These are phyloP conservation scores for Nycticebus coucang DNA, from an alignment of 2,113 vertebrate species.

Conservation along the genomic window DNA sequence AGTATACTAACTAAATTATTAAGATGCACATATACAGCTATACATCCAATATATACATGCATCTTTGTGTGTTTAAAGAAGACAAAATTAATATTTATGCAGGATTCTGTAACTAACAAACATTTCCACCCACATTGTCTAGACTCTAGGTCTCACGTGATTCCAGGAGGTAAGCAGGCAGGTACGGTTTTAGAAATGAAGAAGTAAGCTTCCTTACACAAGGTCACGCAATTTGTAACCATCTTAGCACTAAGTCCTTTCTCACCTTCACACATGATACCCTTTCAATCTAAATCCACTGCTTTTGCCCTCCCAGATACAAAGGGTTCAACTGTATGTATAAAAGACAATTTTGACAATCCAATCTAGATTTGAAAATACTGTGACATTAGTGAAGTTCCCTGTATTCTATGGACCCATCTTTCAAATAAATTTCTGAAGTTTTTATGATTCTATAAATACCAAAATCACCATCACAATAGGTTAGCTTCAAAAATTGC, in stretches of 20 bases:
- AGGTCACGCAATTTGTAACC: background rate
- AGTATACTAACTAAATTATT: background rate
- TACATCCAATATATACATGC: background rate
- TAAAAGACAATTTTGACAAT: background rate
- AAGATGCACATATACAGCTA: background rate
- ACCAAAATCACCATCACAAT: background rate
- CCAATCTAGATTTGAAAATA: background rate
- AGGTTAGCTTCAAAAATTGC: background rate
- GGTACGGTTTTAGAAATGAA: constrained; percentile 37
- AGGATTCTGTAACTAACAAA: background rate
- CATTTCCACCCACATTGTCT: background rate
- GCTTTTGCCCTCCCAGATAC: background rate
- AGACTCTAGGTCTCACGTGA: background rate
- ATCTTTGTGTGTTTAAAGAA: background rate
- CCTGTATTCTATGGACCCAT: background rate
- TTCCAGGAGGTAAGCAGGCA: background rate
- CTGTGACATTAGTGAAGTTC: background rate
- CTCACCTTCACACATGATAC: background rate
- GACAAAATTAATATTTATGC: background rate
- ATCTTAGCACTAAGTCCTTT: background rate
- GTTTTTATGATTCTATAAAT: background rate
- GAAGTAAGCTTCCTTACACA: background rate
- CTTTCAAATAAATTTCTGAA: constrained; percentile 35
- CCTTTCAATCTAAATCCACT: background rate
- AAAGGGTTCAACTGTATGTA: background rate